Evolutionary conservation across 1,140 invertebrate species (phyloP).

Genomic region (Glomeris maerens): DNA sequence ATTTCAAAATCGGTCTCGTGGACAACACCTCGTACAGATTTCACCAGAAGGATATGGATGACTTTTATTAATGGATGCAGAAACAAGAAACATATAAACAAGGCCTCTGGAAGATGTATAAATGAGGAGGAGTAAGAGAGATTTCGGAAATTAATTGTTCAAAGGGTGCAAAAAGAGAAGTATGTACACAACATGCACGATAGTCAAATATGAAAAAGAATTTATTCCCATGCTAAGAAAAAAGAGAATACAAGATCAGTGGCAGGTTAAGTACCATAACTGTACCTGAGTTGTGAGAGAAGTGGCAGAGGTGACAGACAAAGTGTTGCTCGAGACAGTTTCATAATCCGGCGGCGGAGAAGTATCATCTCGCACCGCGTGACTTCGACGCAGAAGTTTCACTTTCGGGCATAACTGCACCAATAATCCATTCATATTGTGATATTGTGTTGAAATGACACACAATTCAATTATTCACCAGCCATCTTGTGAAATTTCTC

Average conservation of each 20-base stretch:
- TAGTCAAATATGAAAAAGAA: too few relatives aligned
- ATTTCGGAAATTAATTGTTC: too few relatives aligned
- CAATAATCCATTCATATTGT: not conserved
- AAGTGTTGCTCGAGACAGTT: slow-evolving; percentile 29
- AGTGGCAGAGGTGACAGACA: slow-evolving; percentile 25
- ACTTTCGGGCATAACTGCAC: slow-evolving; percentile 28
- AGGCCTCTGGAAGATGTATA: too few relatives aligned
- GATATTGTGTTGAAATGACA: not conserved
- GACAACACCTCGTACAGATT: too few relatives aligned
- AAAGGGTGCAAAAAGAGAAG: too few relatives aligned
- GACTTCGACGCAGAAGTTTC: slow-evolving; percentile 69
- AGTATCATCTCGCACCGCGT: slow-evolving; percentile 72
- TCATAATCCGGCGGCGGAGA: slow-evolving; percentile 58
- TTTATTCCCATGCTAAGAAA: too few relatives aligned
- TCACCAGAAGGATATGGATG: too few relatives aligned
- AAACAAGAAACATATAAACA: too few relatives aligned
- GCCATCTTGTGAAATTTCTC: not conserved
- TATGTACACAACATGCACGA: too few relatives aligned
- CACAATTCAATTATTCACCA: not conserved
- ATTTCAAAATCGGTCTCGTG: too few relatives aligned
- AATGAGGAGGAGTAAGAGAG: too few relatives aligned
- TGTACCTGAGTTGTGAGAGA: slow-evolving; percentile 26
- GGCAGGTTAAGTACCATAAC: slow-evolving; percentile 9
- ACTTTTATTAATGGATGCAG: too few relatives aligned
- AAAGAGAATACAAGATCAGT: slow-evolving; percentile 17